Evolutionary conservation across 2,797 vertebrate species (phyloP).

Genomic region (Tarsius wallacei): DNA sequence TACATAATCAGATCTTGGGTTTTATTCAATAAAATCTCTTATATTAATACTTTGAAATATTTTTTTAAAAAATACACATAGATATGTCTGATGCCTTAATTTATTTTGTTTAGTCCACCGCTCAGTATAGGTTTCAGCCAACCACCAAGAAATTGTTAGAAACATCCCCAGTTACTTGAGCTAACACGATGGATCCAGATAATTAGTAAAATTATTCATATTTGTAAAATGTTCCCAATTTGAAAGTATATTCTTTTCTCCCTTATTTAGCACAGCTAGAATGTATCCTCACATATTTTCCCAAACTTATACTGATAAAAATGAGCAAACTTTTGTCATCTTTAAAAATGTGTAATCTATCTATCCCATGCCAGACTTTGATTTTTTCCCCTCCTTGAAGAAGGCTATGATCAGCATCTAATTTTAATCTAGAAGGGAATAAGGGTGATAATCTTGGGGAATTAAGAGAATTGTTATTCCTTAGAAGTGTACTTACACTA

Average conservation of each 20-base stretch:
- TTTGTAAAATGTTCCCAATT: background rate
- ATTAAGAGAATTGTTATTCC: background rate
- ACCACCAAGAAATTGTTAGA: background rate
- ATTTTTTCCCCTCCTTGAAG: background rate
- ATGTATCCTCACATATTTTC: background rate
- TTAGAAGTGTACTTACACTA: background rate
- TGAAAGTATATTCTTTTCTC: background rate
- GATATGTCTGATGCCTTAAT: background rate
- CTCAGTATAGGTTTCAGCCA: background rate
- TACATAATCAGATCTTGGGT: background rate
- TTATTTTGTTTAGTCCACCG: background rate
- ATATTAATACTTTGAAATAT: background rate
- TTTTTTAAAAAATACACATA: background rate
- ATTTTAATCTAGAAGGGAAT: background rate
- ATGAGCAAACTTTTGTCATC: background rate
- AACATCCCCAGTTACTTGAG: background rate
- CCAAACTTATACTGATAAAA: background rate
- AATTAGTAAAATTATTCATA: background rate
- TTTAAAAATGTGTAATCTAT: background rate
- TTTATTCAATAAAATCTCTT: background rate
- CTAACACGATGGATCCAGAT: background rate
- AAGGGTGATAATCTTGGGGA: background rate
- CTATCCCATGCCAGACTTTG: background rate
- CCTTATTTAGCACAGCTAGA: background rate
- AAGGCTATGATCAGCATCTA: background rate